Conservation (phyloP, 2,888 invertebrate genomes). For the Agrotis exclamationis region DNA sequence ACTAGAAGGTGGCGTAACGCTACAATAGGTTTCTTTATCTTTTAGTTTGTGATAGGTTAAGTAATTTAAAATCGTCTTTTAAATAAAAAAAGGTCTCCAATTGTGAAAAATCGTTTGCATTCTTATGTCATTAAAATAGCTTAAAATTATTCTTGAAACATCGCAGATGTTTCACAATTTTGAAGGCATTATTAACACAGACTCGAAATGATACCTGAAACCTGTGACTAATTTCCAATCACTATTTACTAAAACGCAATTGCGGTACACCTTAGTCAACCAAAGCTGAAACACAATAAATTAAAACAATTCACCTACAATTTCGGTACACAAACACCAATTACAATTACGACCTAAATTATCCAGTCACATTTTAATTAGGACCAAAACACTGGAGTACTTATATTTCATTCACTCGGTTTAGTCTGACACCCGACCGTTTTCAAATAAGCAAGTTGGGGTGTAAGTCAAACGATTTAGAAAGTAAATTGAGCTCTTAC, state of each 20-base stretch:
- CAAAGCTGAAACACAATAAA: constrained; percentile 6
- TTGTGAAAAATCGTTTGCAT: no score
- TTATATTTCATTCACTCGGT: constrained; percentile 56
- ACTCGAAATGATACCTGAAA: not conserved
- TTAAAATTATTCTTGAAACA: not conserved
- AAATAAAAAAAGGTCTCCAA: no score
- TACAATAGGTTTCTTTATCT: no score
- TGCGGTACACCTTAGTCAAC: constrained; percentile 2
- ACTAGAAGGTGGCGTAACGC: no score
- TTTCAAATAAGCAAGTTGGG: constrained; percentile 54
- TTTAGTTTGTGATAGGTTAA: no score
- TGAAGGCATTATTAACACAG: no score
- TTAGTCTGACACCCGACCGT: constrained; percentile 50
- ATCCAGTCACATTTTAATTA: constrained; percentile 46
- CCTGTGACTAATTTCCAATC: not conserved
- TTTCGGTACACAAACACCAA: constrained; percentile 25
- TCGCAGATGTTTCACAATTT: not conserved
- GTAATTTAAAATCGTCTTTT: no score
- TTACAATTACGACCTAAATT: constrained; percentile 30
- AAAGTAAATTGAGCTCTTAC: constrained; percentile 49
- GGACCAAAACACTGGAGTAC: constrained; percentile 23
- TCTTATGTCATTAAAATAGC: no score
- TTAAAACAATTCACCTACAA: constrained; percentile 28
- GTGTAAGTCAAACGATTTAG: constrained; percentile 51
- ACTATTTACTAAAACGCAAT: constrained; percentile 12